These are phyloP conservation scores for Sweltsa coloradensis DNA, from an alignment of 1,140 invertebrate genomes.

Conservation along the genomic window DNA sequence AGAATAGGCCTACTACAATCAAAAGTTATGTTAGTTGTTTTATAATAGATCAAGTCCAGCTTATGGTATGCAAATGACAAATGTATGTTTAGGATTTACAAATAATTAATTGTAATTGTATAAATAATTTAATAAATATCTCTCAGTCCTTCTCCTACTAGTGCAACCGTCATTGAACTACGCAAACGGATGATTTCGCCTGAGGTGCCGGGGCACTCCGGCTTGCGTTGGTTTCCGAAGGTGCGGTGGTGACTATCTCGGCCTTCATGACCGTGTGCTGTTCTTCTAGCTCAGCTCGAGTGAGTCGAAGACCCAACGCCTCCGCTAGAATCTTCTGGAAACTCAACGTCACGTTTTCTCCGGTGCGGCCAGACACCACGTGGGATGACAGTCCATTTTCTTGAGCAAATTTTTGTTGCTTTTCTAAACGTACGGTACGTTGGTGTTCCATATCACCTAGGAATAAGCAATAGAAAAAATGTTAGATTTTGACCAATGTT, in stretches of 20 bases:
- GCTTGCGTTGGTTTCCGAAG: background rate
- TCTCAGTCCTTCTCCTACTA: background rate
- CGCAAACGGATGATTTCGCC: slow-evolving; percentile 5
- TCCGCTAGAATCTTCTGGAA: slow-evolving; percentile 54
- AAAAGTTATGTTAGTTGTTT: too few relatives aligned
- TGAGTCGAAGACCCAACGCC: slow-evolving; percentile 46
- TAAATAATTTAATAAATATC: background rate
- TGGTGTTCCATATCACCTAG: slow-evolving; percentile 74
- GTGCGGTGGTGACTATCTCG: slow-evolving; percentile 36
- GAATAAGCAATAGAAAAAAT: too few relatives aligned
- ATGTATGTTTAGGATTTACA: too few relatives aligned
- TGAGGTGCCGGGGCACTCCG: background rate
- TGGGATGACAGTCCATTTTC: slow-evolving; percentile 60
- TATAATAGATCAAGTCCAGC: too few relatives aligned
- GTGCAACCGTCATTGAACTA: background rate
- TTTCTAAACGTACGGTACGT: slow-evolving; percentile 63
- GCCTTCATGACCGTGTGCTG: slow-evolving; percentile 52
- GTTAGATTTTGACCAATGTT: too few relatives aligned
- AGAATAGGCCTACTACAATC: too few relatives aligned
- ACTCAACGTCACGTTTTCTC: slow-evolving; percentile 57
- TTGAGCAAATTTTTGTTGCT: slow-evolving; percentile 62
- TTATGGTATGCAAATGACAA: too few relatives aligned
- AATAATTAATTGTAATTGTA: too few relatives aligned
- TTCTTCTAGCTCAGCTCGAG: slow-evolving; percentile 49
- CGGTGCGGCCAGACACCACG: slow-evolving; percentile 76